A percentile compares a stretch with the other conserved stretches of the same genome.
Evolutionary conservation across 2,113 vertebrate genomes (phyloP).

Genomic region (Daubentonia madagascariensis): DNA sequence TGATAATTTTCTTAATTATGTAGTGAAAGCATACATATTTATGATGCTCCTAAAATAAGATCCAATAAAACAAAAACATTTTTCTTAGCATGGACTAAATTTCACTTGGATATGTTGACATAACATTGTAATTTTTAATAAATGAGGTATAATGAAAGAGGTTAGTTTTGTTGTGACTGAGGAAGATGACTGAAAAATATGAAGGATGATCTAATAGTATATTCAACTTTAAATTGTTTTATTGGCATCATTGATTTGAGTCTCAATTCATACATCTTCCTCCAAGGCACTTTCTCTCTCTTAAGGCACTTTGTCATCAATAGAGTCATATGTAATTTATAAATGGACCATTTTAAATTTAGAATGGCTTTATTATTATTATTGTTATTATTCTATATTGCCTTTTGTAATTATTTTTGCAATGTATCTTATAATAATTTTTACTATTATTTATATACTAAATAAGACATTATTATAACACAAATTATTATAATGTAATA

Average conservation of each 20-base stretch:
- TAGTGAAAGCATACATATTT: neutral
- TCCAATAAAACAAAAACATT: neutral
- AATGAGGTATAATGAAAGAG: neutral
- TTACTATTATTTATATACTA: neutral
- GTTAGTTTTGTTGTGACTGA: neutral
- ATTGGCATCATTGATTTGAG: conserved; percentile 49
- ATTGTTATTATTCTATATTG: neutral
- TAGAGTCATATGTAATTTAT: neutral
- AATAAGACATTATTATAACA: neutral
- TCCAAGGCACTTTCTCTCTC: neutral
- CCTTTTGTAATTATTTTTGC: neutral
- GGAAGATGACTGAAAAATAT: neutral
- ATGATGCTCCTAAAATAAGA: neutral
- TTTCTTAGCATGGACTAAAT: neutral
- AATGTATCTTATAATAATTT: neutral
- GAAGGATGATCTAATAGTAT: neutral
- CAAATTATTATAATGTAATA: neutral
- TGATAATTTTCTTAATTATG: neutral
- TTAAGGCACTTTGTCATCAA: neutral
- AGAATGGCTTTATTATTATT: neutral
- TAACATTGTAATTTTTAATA: neutral
- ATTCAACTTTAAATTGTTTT: conserved; percentile 59
- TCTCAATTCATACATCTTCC: neutral
- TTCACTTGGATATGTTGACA: neutral
- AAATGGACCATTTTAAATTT: conserved; percentile 14